Evolutionary conservation across 2,113 vertebrate genomes (phyloP), one percentile per base, ranked within the genome.

Genomic region (Centropus bengalensis): DNA sequence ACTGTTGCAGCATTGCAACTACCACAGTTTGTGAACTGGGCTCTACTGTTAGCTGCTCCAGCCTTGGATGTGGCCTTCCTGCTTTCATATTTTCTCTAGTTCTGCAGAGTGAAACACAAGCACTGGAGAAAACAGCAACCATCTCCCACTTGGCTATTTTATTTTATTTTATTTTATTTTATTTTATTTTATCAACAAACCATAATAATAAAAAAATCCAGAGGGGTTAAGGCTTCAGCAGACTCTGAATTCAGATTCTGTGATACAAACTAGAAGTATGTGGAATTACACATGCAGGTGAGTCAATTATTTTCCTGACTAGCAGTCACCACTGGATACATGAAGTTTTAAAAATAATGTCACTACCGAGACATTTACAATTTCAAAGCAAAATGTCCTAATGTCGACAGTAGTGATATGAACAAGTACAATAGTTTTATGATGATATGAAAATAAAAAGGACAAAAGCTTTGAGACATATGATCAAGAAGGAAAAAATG

Each of bases 81-180:
- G 16, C 32, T 63, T 58, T 33, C 19, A 38, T 3, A 2, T 76
- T 81, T 38, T 38, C 23, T 44, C 36, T 26, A 62, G 54, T 62
- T 62, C 11, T 62, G 30, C 1, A 2, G 16, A 1, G 0, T 18
- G 33, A 56, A 44, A 28, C 3, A 23, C 4, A 22, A 20, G n/a
- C 1, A 1, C 26, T 54, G 38, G 9, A 26, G 18, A 66, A 2
- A 3, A 45, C 45, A 77, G n/a, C 19, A 59, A 44, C 8, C 10
- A 63, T 6, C 15, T 81, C 26, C 16, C 19, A 14, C 10, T 12
- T 36, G 36, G 36, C 9, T 36, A 36, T 36, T 36, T 36, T 36
- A 36, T 36, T 36, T 36, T 36, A 36, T 36, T 36, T 36, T 36
- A 36, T 36, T 36, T 36, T 36, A 36, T 36, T 36, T 36, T 36